Conservation (phyloP, 2,797 vertebrate genomes). For the Paratrypauchen microcephalus region DNA sequence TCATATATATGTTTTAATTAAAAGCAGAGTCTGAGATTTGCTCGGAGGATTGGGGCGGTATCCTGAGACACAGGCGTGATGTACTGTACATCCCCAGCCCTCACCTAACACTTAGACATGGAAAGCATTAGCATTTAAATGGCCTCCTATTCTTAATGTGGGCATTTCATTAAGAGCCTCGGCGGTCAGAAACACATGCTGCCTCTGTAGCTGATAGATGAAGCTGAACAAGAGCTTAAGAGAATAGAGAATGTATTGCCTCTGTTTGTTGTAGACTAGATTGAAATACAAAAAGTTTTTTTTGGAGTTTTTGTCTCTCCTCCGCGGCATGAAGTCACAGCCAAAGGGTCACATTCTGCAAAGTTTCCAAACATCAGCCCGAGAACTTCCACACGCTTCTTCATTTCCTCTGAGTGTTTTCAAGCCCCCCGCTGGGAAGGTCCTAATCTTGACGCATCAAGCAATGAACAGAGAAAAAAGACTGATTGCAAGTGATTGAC, state of each 20-base stretch:
- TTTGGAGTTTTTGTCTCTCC: constrained; percentile 30
- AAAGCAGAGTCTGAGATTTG: constrained; percentile 24
- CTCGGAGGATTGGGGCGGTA: constrained; percentile 22
- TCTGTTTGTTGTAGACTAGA: constrained; percentile 12
- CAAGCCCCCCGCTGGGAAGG: constrained; percentile 75
- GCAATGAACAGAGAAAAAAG: constrained; percentile 79
- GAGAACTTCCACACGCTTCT: constrained; percentile 74
- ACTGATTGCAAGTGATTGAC: constrained; percentile 86
- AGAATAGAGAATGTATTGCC: constrained; percentile 24
- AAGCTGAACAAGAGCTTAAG: constrained; percentile 35
- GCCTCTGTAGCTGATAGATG: constrained; percentile 50
- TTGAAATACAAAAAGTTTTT: constrained; percentile 24
- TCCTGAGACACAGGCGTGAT: constrained; percentile 42
- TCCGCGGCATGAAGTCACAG: constrained; percentile 48
- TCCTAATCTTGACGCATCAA: constrained; percentile 84
- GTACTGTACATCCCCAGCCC: constrained; percentile 39
- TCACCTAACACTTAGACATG: constrained; percentile 45
- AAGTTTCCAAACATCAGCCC: constrained; percentile 82
- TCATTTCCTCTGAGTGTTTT: constrained; percentile 81
- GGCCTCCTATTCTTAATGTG: constrained; percentile 51
- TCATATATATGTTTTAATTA: constrained; percentile 22
- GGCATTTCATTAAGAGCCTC: constrained; percentile 63
- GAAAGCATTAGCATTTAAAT: constrained; percentile 71
- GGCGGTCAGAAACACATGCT: constrained; percentile 66
- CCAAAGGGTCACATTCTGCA: constrained; percentile 64